Evolutionary conservation across 1,140 invertebrate species (phyloP).

Genomic region (Pollicipes pollicipes): DNA sequence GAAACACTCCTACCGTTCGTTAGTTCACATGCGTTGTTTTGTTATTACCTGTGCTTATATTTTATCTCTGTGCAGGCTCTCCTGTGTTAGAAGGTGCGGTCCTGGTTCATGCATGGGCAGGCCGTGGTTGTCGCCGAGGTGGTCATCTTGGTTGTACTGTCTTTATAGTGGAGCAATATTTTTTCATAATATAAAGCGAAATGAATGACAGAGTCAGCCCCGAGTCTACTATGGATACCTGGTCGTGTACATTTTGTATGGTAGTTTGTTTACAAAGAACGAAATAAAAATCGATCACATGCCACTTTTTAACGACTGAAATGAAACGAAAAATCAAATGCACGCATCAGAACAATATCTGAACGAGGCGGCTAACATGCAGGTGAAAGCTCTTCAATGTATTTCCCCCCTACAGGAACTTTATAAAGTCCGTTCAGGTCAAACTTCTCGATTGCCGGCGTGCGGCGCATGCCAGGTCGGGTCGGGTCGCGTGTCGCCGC

Average conservation of each 20-base stretch:
- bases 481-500: no score
- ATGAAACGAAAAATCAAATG: background rate
- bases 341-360: no score
- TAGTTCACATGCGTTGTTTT: background rate
- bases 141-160: background rate
- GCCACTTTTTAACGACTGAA: background rate
- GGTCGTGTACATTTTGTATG: background rate
- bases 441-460: no score
- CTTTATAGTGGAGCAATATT: background rate
- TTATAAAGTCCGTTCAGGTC: no score
- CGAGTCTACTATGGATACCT: background rate
- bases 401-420: no score
- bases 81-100: background rate
- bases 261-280: background rate
- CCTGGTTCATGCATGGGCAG: background rate
- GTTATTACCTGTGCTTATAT: background rate
- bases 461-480: no score
- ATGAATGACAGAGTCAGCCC: background rate
- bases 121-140: background rate
- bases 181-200: background rate
- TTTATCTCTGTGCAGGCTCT: background rate
- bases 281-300: background rate
- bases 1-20: background rate
- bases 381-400: no score
- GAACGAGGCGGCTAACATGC: no score